Evolutionary conservation across 2,888 invertebrate species (phyloP).

Genomic region (Morpho achilles): DNA sequence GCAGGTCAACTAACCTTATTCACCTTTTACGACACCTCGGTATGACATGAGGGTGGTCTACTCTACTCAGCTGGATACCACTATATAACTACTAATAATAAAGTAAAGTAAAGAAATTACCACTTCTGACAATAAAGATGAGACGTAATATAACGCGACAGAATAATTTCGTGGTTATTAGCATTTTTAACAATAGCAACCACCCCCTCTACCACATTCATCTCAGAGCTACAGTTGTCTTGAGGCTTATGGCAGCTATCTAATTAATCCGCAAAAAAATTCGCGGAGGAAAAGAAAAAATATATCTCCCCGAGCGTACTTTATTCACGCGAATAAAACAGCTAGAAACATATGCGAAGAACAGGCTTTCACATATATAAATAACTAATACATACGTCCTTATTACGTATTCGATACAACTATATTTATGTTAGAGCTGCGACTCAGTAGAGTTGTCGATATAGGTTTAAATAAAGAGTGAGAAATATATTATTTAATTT

Average conservation of each 20-base stretch:
- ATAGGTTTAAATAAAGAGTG: too few relatives aligned
- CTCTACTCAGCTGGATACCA: too few relatives aligned
- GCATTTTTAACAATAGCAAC: slow-evolving; percentile 14
- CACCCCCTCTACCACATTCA: slow-evolving; percentile 1
- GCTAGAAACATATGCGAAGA: slow-evolving; percentile 65
- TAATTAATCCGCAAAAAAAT: slow-evolving; percentile 28
- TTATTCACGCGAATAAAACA: slow-evolving; percentile 66
- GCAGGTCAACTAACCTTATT: too few relatives aligned
- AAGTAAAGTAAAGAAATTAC: too few relatives aligned
- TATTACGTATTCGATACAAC: slow-evolving; percentile 17
- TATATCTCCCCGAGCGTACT: slow-evolving; percentile 48
- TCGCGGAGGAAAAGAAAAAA: slow-evolving; percentile 37
- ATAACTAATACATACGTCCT: slow-evolving; percentile 50
- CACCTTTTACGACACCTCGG: too few relatives aligned
- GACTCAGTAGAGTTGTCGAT: too few relatives aligned
- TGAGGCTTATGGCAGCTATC: slow-evolving; percentile 21
- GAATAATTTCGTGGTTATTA: slow-evolving; percentile 13
- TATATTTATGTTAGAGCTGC: not conserved
- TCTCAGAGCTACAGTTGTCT: slow-evolving; percentile 11
- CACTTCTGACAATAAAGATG: not conserved
- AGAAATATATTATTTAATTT: too few relatives aligned
- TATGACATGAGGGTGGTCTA: too few relatives aligned
- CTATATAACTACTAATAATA: too few relatives aligned
- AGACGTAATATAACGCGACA: not conserved
- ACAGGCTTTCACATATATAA: slow-evolving; percentile 61